Evolutionary conservation across 2,113 vertebrate genomes (phyloP).

Genomic region (Cavia aperea): DNA sequence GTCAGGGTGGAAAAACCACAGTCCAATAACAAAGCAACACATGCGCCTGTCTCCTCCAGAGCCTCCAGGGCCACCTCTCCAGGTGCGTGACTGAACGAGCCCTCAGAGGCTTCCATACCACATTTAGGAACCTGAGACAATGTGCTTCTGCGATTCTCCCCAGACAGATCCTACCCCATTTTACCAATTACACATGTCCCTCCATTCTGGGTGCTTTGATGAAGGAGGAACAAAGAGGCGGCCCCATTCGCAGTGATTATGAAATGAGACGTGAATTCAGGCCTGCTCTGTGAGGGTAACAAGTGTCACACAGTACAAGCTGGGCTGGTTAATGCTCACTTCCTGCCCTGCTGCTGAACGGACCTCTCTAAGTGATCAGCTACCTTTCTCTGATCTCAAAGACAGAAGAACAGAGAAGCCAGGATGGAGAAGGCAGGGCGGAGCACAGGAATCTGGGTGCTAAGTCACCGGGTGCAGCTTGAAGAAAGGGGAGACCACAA

Average conservation of each 20-base stretch:
- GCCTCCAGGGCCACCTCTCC: constrained; percentile 55
- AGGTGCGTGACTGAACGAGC: constrained; percentile 57
- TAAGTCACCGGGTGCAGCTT: not conserved
- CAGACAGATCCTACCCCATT: constrained; percentile 61
- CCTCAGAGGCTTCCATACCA: constrained; percentile 65
- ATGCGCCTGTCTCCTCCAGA: constrained; percentile 42
- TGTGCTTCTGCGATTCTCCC: constrained; percentile 60
- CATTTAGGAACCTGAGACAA: constrained; percentile 53
- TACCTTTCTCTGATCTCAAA: not conserved
- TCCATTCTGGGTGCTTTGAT: constrained; percentile 64
- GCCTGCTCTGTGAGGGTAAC: not conserved
- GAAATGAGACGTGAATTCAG: constrained; percentile 10
- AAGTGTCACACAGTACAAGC: not conserved
- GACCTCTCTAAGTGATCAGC: not conserved
- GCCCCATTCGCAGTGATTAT: not conserved
- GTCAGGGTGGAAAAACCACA: constrained; percentile 6
- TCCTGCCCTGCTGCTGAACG: not conserved
- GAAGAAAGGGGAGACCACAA: too few relatives aligned
- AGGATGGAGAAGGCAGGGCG: not conserved
- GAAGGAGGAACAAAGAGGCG: constrained; percentile 32
- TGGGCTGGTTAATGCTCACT: not conserved
- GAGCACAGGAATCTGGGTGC: not conserved
- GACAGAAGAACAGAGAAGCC: not conserved
- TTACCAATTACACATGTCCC: constrained; percentile 60
- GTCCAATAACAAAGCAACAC: constrained; percentile 39